Evolutionary conservation across 2,797 vertebrate genomes (phyloP), one percentile per base, ranked within the genome.

Genomic region (Danio aesculapii): DNA sequence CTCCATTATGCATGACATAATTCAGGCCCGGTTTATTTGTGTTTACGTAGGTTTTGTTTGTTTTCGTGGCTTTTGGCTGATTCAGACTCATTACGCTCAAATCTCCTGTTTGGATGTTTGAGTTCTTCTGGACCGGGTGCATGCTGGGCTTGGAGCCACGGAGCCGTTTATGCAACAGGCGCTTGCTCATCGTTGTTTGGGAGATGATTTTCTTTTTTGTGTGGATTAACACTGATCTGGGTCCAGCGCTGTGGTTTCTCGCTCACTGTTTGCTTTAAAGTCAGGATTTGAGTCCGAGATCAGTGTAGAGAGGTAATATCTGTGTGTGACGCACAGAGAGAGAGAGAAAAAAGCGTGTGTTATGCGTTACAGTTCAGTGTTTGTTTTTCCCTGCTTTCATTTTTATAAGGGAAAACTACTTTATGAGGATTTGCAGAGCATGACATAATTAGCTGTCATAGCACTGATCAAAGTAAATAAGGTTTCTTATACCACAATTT

Each of bases 321-420:
- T 30, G 30, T 30, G 30, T 30, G 30, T 30, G 30, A 30, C 30
- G 30, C 30, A 30, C 30, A 30, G 30, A 1, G 30, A 30, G 30
- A 30, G 30, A 30, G n/a, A n/a, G n/a, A 30, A 30, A 30, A 30
- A 30, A 30, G 30, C 30, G 3, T 30, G 30, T 3, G 30, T 30
- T 30, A 83, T 62, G 83, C 83, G 39, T 75, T 44, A 21, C 17
- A n/a, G 76, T 63, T 55, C 63, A 67, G 14, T 17, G 61, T 79
- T 89, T 70, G 73, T 89, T 89, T n/a, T 88, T 85, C 83, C 75
- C 77, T 82, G 86, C 87, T 85, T 69, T 70, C 58, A 72, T 85
- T 86, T 50, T 69, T 77, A 68, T 76, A 81, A 74, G 81, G 62
- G 88, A 87, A 77, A 76, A 47, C 43, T 63, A 57, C 57, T 58